A percentile compares a stretch with the other conserved stretches of the same genome.
These are phyloP conservation scores for Chalcis sispes DNA, from an alignment of 2,888 invertebrate genomes.

Conservation along the genomic window DNA sequence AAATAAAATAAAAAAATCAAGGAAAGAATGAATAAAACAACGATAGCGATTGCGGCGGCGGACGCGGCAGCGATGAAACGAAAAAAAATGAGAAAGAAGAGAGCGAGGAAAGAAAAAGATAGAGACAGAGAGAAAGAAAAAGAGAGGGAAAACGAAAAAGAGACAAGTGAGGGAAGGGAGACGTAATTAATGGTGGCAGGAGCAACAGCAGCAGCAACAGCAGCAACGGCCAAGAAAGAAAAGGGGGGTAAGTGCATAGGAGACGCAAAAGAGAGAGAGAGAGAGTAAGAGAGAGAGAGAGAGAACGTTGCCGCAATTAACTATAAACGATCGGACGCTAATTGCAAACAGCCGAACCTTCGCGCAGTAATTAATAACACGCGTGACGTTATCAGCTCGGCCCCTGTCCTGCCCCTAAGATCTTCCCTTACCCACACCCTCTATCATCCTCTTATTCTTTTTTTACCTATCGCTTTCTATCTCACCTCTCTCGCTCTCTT, in stretches of 20 bases:
- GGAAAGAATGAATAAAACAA: slow-evolving; percentile 21
- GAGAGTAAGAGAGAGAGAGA: slow-evolving; percentile 43
- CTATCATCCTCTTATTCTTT: neutral
- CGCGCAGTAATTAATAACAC: slow-evolving; percentile 69
- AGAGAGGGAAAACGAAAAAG: slow-evolving; percentile 47
- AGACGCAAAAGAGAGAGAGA: slow-evolving; percentile 49
- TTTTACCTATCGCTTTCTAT: neutral
- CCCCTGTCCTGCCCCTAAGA: slow-evolving; percentile 55
- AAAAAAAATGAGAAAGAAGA: slow-evolving; percentile 37
- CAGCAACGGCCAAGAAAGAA: neutral
- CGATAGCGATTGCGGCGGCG: neutral
- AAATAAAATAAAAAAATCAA: slow-evolving; percentile 7
- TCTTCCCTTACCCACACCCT: neutral
- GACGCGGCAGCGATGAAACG: neutral
- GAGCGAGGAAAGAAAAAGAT: slow-evolving; percentile 27
- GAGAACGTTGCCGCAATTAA: slow-evolving; percentile 67
- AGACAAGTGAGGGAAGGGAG: slow-evolving; percentile 55
- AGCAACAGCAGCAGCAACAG: too few species aligned
- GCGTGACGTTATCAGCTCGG: slow-evolving; percentile 67
- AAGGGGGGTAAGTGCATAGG: slow-evolving; percentile 59
- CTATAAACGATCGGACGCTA: slow-evolving; percentile 70
- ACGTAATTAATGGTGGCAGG: slow-evolving; percentile 63
- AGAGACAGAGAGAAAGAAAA: slow-evolving; percentile 38
- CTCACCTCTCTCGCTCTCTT: neutral
- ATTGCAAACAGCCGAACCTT: slow-evolving; percentile 70